These are phyloP conservation scores for Melieria omissa DNA, from an alignment of 2,888 invertebrate genomes.

Conservation along the genomic window DNA sequence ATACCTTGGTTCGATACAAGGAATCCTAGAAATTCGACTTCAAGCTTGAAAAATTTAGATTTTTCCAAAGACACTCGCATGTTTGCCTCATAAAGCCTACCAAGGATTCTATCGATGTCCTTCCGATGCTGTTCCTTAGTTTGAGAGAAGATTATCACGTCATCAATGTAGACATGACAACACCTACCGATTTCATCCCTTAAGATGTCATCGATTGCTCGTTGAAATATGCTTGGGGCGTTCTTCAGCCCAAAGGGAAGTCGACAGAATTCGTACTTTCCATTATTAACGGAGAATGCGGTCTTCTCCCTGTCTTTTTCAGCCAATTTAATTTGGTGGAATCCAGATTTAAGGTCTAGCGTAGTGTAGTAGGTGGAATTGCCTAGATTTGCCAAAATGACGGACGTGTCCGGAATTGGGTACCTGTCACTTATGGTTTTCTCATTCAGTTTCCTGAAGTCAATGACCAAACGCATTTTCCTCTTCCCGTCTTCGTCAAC, in stretches of 20 bases:
- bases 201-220: constrained; percentile 20
- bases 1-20: constrained; percentile 13
- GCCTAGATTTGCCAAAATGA: constrained; percentile 22
- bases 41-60: constrained; percentile 13
- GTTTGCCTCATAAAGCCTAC: constrained; percentile 18
- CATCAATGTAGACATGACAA: constrained; percentile 27
- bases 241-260: constrained; percentile 25
- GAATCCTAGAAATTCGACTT: constrained; percentile 28
- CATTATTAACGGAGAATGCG: not conserved
- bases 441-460: constrained; percentile 31
- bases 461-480: constrained; percentile 27
- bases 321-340: constrained; percentile 30
- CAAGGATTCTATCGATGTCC: constrained; percentile 15
- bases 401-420: constrained; percentile 14
- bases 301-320: constrained; percentile 28
- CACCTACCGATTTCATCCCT: constrained; percentile 12
- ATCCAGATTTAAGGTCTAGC: constrained; percentile 18
- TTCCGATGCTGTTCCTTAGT: constrained; percentile 8
- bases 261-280: not conserved
- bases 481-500: constrained; percentile 9
- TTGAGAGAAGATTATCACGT: constrained; percentile 13
- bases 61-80: constrained; percentile 19
- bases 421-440: constrained; percentile 19
- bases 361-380: constrained; percentile 21
- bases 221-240: constrained; percentile 18